Percentiles rank a stretch among this genome's conserved stretches.
phyloP scores from a whole-genome alignment of 1,140 invertebrate genomes.

The Drosophila auraria region DNA sequence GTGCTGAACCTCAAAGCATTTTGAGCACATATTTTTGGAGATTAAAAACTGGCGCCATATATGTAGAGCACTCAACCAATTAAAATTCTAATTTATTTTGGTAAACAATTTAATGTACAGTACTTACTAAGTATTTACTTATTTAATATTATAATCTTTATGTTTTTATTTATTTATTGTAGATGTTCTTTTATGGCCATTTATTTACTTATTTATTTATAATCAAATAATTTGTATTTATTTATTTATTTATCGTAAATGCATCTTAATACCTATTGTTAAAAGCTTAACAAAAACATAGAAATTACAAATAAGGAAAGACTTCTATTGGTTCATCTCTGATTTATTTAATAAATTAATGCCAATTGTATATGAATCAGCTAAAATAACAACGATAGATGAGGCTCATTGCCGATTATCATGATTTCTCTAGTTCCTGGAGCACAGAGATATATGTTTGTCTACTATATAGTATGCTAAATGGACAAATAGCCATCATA shows the following conservation, averaged over 20 bases:
- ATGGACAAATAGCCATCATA: constrained; percentile 19
- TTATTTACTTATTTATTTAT: no score
- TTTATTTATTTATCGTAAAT: not conserved
- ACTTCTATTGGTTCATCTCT: constrained; percentile 1
- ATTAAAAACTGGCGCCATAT: not conserved
- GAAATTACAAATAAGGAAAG: constrained; percentile 10
- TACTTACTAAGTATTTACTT: not conserved
- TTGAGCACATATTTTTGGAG: not conserved
- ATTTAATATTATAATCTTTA: not conserved
- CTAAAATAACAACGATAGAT: not conserved
- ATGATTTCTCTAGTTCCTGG: constrained; percentile 14
- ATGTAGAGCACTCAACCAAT: not conserved
- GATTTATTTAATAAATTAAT: constrained; percentile 22
- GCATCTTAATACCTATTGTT: not conserved
- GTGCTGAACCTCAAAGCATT: not conserved
- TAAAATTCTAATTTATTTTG: not conserved
- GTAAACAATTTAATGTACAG: not conserved
- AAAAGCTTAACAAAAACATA: constrained; percentile 4
- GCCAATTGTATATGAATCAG: constrained; percentile 21
- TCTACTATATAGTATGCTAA: constrained; percentile 10
- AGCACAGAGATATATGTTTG: constrained; percentile 18
- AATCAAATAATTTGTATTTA: not conserved
- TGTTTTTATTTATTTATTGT: no score
- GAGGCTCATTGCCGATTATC: not conserved
- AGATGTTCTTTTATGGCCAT: not conserved